Evolutionary conservation across 2,113 vertebrate species (phyloP), one percentile per base, ranked within the genome.

Genomic region (Coreoperca whiteheadi): DNA sequence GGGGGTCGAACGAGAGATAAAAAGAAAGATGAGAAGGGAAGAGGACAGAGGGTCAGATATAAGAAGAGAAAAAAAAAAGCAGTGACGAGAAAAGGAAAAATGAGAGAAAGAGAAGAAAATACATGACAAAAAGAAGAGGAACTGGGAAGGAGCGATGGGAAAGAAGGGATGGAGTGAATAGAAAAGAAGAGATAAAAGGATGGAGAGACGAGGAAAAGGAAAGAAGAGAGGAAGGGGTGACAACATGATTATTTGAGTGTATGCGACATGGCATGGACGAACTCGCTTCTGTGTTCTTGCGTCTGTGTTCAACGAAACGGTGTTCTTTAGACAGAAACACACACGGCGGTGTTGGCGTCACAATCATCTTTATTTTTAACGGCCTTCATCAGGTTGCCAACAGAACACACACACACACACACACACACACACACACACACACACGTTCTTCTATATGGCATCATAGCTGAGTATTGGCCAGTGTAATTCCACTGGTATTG

Each of bases 401-500:
- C 59, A 53, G 10, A 37, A 51, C 73, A 71, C 74, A 77, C 51
- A 65, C 71, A 69, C 68, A 53, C 32, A 34, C 32, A 34, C 32
- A 53, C 32, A 34, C 32, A 34, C 32, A 37, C 34, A 48, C 72
- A 70, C 68, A 77, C 43, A 48, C 72, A 70, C 73, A 77, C 53
- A 65, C 71, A 69, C 69, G 39, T 66, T 37, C 50, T 23, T 70
- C 67, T 60, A 61, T 18, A 65, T 65, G 77, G 72, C 81, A 71
- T 77, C 84, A 74, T 54, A n/a, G 39, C n/a, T 56, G 82, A 83
- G 28, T 25, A n/a, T 34, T 37, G 56, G 65, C 63, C 67, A 41
- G 59, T 21, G 30, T 60, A 28, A 63, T 60, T 85, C 48, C 46
- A 64, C 59, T 63, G 32, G 43, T 56, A 15, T 23, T 79, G 53